Base-by-base conservation (phyloP, 2,797 vertebrate genomes). In the Chaetodon trifasciatus region DNA sequence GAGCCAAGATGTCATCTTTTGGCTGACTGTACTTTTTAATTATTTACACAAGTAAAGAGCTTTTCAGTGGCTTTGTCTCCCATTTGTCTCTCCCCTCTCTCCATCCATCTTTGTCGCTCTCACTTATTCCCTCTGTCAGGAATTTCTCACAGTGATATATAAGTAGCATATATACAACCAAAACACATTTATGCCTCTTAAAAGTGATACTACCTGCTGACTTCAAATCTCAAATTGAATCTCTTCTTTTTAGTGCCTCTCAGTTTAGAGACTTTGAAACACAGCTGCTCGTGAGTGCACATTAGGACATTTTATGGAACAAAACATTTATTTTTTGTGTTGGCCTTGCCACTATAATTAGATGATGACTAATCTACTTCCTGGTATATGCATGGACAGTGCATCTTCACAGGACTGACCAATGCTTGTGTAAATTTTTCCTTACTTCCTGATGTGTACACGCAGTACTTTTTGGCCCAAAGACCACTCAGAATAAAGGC, bases 11-110 rank as follows among this genome's bases (percentile, higher is more conserved):
- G 74, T 63, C 63, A 61, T 90, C 82, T 81, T 86, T 86, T 73
- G 58, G 64, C 83, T 47, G 60, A 73, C 74, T 73, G 72, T 64
- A 80, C 78, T 83, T 86, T 88, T 93, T 62, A 89, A 91, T 90
- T 88, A 92, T 92, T 92, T 84, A 92, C 72, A 58, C 42, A 12
- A 53, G 67, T 73, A 61, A 82, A 89, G 64, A 88, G 83, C 82
- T 89, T 86, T 78, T 78, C n/a, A 35, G 58, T 70, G 56, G 23
- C 75, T 87, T 79, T 75, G 53, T 67, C 58, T 57, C 21, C 21
- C 55, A n/a, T 74, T 83, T 55, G 42, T 68, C 65, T 63, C 35
- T 23, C 21, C 19, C 58, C 23, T 75, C 46, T 46, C 28, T 71
- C 68, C 21, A 16, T 76, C 70, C 47, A 11, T 73, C 74, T 58